A percentile compares a stretch with the other conserved stretches of the same genome.
These are phyloP conservation scores for Microchrysa polita DNA, from an alignment of 2,888 invertebrate species.

Conservation along the genomic window DNA sequence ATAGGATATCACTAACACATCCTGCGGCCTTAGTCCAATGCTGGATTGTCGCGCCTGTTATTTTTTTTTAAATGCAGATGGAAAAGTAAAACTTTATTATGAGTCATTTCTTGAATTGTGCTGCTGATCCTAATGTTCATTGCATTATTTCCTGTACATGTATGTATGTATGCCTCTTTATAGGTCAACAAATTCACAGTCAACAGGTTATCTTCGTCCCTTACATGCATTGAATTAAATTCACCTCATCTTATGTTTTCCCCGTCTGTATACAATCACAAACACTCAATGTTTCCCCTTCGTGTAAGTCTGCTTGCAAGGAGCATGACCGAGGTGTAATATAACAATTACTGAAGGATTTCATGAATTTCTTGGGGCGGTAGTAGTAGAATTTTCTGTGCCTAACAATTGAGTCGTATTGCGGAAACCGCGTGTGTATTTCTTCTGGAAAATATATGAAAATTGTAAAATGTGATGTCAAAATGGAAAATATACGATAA, in stretches of 20 bases:
- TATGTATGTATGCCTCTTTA: too few relatives aligned
- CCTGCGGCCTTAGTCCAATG: too few relatives aligned
- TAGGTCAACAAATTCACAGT: neutral
- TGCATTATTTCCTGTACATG: too few relatives aligned
- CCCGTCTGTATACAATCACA: neutral
- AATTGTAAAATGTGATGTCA: too few relatives aligned
- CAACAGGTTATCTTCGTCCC: slow-evolving; percentile 6
- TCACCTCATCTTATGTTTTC: slow-evolving; percentile 20
- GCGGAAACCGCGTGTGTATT: slow-evolving; percentile 17
- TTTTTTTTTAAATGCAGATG: too few relatives aligned
- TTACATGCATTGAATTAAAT: neutral
- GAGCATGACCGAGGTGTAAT: slow-evolving; percentile 41
- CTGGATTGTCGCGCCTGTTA: too few relatives aligned
- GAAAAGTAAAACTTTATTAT: too few relatives aligned
- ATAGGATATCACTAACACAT: too few relatives aligned
- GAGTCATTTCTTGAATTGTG: too few relatives aligned
- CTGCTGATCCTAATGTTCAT: too few relatives aligned
- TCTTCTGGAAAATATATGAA: neutral
- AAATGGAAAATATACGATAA: neutral
- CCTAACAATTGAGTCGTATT: slow-evolving; percentile 26
- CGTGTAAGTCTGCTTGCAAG: slow-evolving; percentile 18
- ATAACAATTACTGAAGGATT: slow-evolving; percentile 21
- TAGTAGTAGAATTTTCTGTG: slow-evolving; percentile 29
- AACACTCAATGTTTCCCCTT: slow-evolving; percentile 8
- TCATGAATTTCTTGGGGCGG: neutral